Percentiles rank a stretch among this genome's conserved stretches.
Conservation (phyloP, 2,113 vertebrate genomes). For the Prionailurus viverrinus region DNA sequence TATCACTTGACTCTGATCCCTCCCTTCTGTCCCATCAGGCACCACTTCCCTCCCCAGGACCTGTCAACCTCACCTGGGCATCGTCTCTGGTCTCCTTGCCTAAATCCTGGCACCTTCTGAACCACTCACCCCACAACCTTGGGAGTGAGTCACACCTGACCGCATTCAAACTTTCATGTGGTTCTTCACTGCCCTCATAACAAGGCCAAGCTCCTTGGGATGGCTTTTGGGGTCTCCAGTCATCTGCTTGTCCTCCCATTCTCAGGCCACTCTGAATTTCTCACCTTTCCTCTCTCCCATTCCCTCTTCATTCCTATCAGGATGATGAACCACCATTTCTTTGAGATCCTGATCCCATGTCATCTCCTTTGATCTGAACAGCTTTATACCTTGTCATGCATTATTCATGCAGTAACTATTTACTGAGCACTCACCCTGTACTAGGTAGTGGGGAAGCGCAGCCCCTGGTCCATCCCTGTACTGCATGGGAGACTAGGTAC, state of each 20-base stretch:
- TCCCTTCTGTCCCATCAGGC: not conserved
- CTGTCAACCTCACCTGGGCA: not conserved
- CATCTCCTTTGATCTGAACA: not conserved
- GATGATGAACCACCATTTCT: not conserved
- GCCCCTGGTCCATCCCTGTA: rapidly evolving
- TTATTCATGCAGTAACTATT: not conserved
- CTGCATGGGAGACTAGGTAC: rapidly evolving
- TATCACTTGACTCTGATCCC: not conserved
- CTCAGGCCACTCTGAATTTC: not conserved
- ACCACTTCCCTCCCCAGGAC: conserved; percentile 10
- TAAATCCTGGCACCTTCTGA: not conserved
- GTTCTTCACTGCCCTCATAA: not conserved
- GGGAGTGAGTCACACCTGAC: not conserved
- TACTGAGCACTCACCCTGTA: rapidly evolving
- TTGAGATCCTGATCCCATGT: not conserved
- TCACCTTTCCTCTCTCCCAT: not conserved
- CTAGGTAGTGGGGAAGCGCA: not conserved
- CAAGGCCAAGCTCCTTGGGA: not conserved
- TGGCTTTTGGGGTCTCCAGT: not conserved
- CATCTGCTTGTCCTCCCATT: not conserved
- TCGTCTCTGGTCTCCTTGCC: not conserved
- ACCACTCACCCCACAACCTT: not conserved
- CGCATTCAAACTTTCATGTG: not conserved
- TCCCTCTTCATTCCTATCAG: not conserved
- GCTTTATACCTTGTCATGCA: not conserved